A percentile compares a stretch with the other conserved stretches of the same genome.
Evolutionary conservation across 2,113 vertebrate genomes (phyloP).

Genomic region (Salvelinus namaycush): DNA sequence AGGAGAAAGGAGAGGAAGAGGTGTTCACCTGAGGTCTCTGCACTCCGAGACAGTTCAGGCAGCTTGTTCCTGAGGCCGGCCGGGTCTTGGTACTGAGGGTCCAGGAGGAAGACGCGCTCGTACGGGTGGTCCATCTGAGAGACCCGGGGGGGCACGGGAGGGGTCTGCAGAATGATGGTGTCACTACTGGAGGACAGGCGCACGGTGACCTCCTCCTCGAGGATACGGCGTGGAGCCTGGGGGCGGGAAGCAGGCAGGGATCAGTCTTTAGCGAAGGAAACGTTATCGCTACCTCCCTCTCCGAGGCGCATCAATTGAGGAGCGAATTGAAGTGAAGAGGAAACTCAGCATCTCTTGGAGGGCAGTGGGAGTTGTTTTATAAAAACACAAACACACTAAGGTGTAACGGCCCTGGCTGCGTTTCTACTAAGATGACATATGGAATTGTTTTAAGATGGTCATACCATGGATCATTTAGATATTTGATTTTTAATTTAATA

Average conservation of each 20-base stretch:
- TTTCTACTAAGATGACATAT: too few relatives aligned
- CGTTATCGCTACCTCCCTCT: too few relatives aligned
- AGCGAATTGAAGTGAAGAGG: too few relatives aligned
- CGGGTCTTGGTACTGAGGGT: slow-evolving; percentile 87
- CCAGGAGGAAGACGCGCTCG: slow-evolving; percentile 86
- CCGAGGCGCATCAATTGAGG: too few relatives aligned
- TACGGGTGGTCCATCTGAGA: slow-evolving; percentile 83
- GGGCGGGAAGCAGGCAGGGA: background rate
- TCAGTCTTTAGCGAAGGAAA: too few relatives aligned
- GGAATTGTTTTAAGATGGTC: too few relatives aligned
- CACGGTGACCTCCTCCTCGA: slow-evolving; percentile 86
- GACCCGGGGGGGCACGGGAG: slow-evolving; percentile 72
- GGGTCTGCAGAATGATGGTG: slow-evolving; percentile 83
- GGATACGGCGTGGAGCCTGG: slow-evolving; percentile 85
- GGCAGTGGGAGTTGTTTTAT: too few relatives aligned
- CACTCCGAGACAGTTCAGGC: slow-evolving; percentile 86
- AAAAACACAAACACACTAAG: too few relatives aligned
- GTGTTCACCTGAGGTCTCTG: slow-evolving; percentile 83
- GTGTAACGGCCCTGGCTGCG: too few relatives aligned
- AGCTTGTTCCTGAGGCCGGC: slow-evolving; percentile 80
- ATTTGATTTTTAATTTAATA: too few relatives aligned
- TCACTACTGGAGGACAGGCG: slow-evolving; percentile 88
- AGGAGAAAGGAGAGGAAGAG: slow-evolving; percentile 1
- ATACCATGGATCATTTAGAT: too few relatives aligned
- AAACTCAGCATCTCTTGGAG: too few relatives aligned